A percentile compares a stretch with the other conserved stretches of the same genome.
These are phyloP conservation scores for Glyptemys insculpta DNA, from an alignment of 2,797 vertebrate species.

Conservation along the genomic window DNA sequence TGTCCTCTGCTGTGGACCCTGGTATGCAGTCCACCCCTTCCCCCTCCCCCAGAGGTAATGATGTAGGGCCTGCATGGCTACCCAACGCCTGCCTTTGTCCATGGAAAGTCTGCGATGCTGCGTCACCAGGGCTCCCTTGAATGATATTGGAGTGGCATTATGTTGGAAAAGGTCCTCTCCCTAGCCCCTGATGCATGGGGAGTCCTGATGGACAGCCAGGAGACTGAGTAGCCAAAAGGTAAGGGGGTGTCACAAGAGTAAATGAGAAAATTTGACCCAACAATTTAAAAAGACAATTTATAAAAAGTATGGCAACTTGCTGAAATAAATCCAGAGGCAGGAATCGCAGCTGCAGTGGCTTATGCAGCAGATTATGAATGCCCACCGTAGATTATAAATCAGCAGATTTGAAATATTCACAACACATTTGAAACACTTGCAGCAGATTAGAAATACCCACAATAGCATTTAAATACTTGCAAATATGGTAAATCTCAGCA, in stretches of 20 bases:
- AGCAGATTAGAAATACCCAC: neutral
- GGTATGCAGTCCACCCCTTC: no score
- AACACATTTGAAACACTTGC: neutral
- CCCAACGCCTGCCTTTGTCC: neutral
- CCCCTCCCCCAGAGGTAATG: neutral
- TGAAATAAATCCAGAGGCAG: neutral
- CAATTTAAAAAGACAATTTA: neutral
- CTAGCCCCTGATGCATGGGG: neutral
- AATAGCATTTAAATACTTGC: accelerated
- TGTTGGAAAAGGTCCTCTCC: neutral
- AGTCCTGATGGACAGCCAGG: neutral
- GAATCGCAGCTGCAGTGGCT: accelerated
- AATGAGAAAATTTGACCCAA: neutral
- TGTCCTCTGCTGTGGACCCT: neutral
- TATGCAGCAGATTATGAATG: neutral
- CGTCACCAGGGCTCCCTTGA: neutral
- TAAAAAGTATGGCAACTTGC: neutral
- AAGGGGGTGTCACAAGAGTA: neutral
- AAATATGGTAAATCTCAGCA: neutral
- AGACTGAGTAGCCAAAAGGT: neutral
- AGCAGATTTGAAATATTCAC: neutral
- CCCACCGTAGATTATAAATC: neutral
- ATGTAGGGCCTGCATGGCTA: neutral
- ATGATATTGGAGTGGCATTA: neutral
- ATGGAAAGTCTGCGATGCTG: neutral